Evolutionary conservation across 2,888 invertebrate genomes (phyloP), one percentile per base, ranked within the genome.

Genomic region (Dasysyrphus albostriatus): DNA sequence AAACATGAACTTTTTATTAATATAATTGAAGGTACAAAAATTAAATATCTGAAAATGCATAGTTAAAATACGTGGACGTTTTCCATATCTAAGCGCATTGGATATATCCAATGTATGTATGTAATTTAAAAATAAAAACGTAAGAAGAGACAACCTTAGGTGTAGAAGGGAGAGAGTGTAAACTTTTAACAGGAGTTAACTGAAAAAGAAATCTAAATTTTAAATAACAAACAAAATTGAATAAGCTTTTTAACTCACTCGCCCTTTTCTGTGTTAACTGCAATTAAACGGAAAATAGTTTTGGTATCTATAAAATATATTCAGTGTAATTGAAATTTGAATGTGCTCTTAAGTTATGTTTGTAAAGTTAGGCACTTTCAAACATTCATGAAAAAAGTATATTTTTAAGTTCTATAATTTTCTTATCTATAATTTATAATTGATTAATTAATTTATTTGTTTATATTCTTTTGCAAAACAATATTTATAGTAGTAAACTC

Each of bases 21-120:
- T 72, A 72, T 72, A 42, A 74, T 65, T 58, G 72, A 83, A 77
- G 65, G 69, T 74, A 78, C 73, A 83, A 74, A 70, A 83, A 78
- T 73, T 74, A 83, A 63, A 69, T 79, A 83, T 74, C 56, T 74
- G 69, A 77, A 83, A 78, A 83, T 83, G 82, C 78, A 67, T 77
- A 77, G 59, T 78, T 56, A 81, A 70, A 73, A 51, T 61, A 63
- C n/a, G 61, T 63, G 83, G 83, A 78, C 83, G 83, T 74, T 78
- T 77, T 78, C 54, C 61, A 54, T 81, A 16, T 69, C 63, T 37
- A 39, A 54, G 37, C 74, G 73, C 79, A 74, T 49, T 44, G 61
- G 61, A 54, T 49, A 42, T 56, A 77, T 61, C 78, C 69, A 69
- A 74, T 78, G 24, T 83, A 56, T 56, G 65, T 24, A 24, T 24